phyloP scores from a whole-genome alignment of 2,797 vertebrate genomes.

The Euthynnus affinis region DNA sequence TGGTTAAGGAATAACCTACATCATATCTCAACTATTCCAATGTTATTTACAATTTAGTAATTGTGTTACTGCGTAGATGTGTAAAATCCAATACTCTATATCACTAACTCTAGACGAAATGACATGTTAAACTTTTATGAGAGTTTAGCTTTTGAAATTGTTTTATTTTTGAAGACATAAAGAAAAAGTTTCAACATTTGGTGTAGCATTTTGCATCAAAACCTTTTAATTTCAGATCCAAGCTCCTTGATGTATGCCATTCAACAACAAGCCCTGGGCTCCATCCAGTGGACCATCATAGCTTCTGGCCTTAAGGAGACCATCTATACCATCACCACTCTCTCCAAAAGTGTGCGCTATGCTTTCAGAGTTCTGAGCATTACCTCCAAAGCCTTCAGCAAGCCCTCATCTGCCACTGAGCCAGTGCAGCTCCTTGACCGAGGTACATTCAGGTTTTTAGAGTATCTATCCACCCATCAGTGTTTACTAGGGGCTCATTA shows the following conservation, averaged over 20 bases:
- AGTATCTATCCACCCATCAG: background rate
- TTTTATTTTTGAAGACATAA: background rate
- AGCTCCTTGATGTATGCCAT: constrained; percentile 92
- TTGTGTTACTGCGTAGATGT: no score
- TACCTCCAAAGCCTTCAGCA: constrained; percentile 95
- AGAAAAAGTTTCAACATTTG: background rate
- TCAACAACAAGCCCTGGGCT: constrained; percentile 95
- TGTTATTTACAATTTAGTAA: background rate
- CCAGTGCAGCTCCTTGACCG: constrained; percentile 90
- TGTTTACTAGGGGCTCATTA: background rate
- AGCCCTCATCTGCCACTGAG: constrained; percentile 91
- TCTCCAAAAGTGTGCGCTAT: constrained; percentile 92
- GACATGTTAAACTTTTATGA: background rate
- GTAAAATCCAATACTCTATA: no score
- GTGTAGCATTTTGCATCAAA: background rate
- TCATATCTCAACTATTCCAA: no score
- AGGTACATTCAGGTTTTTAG: constrained; percentile 78
- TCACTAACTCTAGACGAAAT: background rate
- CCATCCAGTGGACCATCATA: constrained; percentile 94
- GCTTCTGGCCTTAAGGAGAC: constrained; percentile 89
- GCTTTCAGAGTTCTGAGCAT: constrained; percentile 94
- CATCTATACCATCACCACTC: constrained; percentile 85
- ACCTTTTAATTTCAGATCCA: constrained; percentile 84
- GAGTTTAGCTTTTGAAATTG: background rate
- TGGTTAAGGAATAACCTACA: no score